Conservation (phyloP, 2,113 vertebrate genomes). For the Toxostoma redivivum region DNA sequence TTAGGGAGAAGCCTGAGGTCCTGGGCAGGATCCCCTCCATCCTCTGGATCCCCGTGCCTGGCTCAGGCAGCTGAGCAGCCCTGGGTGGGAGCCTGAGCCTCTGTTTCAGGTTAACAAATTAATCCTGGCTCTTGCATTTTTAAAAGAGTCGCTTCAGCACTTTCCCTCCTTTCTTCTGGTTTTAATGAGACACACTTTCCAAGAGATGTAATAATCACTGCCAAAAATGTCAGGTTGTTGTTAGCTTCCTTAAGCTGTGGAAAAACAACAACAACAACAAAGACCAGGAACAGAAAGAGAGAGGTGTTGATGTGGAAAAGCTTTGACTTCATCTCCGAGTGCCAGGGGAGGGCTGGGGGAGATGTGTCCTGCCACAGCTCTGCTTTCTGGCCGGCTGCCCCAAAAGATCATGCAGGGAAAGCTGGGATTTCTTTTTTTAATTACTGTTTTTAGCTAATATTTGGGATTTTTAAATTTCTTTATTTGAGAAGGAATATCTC, state of each 20-base stretch:
- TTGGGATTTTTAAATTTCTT: neutral
- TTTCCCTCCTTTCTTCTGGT: neutral
- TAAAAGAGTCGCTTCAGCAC: conserved; percentile 49
- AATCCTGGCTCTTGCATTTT: neutral
- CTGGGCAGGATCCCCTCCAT: neutral
- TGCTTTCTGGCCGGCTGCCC: neutral
- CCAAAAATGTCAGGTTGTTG: conserved; percentile 28
- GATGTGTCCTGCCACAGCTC: neutral
- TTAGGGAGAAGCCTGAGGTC: neutral
- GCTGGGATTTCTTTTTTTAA: neutral
- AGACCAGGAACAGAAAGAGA: neutral
- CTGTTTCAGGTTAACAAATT: neutral
- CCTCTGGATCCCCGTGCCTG: accelerated
- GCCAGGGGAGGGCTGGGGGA: neutral
- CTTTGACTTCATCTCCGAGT: neutral
- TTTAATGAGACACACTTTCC: conserved; percentile 56
- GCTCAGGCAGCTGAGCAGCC: neutral
- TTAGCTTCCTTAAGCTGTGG: conserved; percentile 39
- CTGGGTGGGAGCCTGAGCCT: neutral
- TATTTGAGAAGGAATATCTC: neutral
- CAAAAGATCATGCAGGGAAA: neutral
- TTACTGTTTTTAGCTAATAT: neutral
- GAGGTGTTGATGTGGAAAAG: neutral
- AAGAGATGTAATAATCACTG: conserved; percentile 38
- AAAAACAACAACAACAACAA: neutral